These are phyloP conservation scores for Clupea harengus DNA, from an alignment of 2,113 vertebrate species.

Conservation along the genomic window DNA sequence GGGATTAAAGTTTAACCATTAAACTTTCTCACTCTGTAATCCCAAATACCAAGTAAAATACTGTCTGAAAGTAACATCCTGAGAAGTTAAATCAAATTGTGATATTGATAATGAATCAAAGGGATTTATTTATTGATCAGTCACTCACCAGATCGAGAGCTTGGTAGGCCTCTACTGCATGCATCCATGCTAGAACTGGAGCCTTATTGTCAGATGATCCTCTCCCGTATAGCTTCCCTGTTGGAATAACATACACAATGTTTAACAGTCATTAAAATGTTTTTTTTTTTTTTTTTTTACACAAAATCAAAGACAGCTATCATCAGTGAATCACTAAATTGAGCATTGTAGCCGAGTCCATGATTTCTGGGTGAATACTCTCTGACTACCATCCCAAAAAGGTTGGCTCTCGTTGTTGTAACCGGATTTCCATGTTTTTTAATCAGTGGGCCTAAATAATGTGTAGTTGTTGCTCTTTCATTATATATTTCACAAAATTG, in stretches of 20 bases:
- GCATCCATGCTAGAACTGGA: constrained; percentile 78
- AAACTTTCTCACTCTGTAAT: not conserved
- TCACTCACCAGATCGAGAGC: constrained; percentile 65
- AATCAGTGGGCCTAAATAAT: not conserved
- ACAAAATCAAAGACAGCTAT: not conserved
- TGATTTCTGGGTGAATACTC: not conserved
- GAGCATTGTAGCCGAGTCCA: too few relatives aligned
- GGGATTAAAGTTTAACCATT: too few relatives aligned
- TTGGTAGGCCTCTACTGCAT: constrained; percentile 74
- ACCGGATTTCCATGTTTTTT: not conserved
- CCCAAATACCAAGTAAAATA: not conserved
- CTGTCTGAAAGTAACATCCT: not conserved
- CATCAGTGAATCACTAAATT: too few relatives aligned
- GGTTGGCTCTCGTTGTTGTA: not conserved
- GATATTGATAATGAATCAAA: not conserved
- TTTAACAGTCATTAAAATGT: not conserved
- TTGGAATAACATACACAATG: not conserved
- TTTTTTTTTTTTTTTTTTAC: not conserved
- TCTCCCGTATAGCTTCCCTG: constrained; percentile 78
- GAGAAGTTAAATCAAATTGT: not conserved
- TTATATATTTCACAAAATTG: too few relatives aligned
- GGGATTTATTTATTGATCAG: not conserved
- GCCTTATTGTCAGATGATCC: constrained; percentile 82
- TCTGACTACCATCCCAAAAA: not conserved
- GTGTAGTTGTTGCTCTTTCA: not conserved